Conservation (phyloP, 2,888 invertebrate genomes). For the Agriopis aurantiaria region DNA sequence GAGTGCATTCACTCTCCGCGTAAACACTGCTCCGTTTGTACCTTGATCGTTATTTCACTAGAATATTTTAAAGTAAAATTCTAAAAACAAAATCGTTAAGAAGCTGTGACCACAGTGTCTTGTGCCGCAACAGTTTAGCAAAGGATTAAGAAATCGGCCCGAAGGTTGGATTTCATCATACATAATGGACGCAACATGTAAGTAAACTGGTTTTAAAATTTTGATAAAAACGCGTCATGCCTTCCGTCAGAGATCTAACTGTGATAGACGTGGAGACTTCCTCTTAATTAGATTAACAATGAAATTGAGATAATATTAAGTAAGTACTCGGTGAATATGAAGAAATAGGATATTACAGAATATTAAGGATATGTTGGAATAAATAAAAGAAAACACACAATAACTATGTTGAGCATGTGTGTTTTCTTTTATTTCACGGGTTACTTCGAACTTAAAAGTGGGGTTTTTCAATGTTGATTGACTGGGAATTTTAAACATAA, state of each 20-base stretch:
- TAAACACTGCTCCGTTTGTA: conserved; percentile 60
- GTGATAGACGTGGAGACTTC: neutral
- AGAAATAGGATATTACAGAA: neutral
- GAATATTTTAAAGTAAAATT: conserved; percentile 9
- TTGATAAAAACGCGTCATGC: conserved; percentile 40
- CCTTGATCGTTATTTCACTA: conserved; percentile 1
- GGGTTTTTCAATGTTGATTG: no score
- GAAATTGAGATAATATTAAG: neutral
- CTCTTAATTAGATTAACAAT: neutral
- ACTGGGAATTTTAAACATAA: no score
- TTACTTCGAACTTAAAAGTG: no score
- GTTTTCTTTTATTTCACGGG: no score
- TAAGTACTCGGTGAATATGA: neutral
- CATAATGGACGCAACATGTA: conserved; percentile 83
- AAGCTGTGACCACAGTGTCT: conserved; percentile 37
- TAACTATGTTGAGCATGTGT: neutral
- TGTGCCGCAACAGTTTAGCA: conserved; percentile 47
- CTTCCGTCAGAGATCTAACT: conserved; percentile 20
- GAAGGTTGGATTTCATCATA: conserved; percentile 79
- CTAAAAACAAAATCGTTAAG: neutral
- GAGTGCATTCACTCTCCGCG: conserved; percentile 79
- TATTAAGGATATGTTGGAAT: neutral
- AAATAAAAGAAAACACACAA: neutral
- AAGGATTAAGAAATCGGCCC: conserved; percentile 63
- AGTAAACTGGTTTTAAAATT: conserved; percentile 68